phyloP scores from a whole-genome alignment of 2,797 vertebrate genomes.

The Pelodytes ibericus region DNA sequence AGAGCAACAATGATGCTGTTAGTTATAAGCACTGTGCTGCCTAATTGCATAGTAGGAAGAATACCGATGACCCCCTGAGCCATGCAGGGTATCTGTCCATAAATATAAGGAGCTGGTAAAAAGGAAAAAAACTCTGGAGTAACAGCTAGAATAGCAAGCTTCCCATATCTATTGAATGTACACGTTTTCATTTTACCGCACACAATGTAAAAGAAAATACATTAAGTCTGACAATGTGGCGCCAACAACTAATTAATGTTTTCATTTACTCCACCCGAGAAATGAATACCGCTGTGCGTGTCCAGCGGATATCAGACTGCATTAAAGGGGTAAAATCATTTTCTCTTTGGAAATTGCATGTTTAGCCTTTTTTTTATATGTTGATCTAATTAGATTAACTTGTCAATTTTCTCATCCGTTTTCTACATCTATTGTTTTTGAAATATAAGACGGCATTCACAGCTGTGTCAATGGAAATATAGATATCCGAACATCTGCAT shows the following conservation, averaged over 20 bases:
- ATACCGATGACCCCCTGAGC: too few species aligned
- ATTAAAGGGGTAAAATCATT: not conserved
- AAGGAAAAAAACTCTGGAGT: too few species aligned
- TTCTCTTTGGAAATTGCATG: not conserved
- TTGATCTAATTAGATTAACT: not conserved
- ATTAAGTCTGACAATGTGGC: not conserved
- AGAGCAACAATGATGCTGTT: too few species aligned
- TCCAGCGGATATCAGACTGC: not conserved
- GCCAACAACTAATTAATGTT: not conserved
- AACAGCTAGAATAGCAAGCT: too few species aligned
- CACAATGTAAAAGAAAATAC: not conserved
- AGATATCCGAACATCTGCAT: slow-evolving; percentile 21
- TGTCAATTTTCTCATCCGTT: not conserved
- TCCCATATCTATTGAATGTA: too few species aligned
- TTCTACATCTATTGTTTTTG: slow-evolving; percentile 3
- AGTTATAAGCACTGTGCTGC: too few species aligned
- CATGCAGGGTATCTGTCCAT: too few species aligned
- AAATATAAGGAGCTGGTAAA: too few species aligned
- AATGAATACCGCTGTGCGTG: not conserved
- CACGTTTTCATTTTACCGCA: not conserved
- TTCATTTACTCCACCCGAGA: not conserved
- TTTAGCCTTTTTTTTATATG: not conserved
- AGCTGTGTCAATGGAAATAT: slow-evolving; percentile 30
- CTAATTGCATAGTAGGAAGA: too few species aligned
- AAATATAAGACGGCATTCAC: not conserved